Base-by-base conservation (phyloP, 1,140 invertebrate genomes). In the Eufriesea mexicana region DNA sequence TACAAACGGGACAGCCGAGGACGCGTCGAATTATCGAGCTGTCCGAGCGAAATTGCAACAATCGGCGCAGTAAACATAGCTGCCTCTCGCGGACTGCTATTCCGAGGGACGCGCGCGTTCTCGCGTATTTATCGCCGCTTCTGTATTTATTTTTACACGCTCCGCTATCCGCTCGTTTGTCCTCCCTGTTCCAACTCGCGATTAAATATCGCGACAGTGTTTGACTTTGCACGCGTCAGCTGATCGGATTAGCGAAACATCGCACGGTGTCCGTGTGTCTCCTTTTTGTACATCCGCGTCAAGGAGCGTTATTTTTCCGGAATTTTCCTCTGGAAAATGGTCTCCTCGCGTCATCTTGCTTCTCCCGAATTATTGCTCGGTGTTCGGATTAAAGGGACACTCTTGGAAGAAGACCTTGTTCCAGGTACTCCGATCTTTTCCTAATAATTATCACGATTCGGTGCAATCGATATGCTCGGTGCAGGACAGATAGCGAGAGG, bases 391-490 rank as follows among this genome's bases (percentile, higher is more conserved):
- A 10, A n/a, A n/a, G 23, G 55, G 18, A 70, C 61, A 84, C 66
- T 23, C n/a, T n/a, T n/a, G n/a, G n/a, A n/a, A n/a, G n/a, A n/a
- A n/a, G n/a, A n/a, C n/a, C n/a, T n/a, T n/a, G n/a, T n/a, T n/a
- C n/a, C n/a, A n/a, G n/a, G n/a, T n/a, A n/a, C n/a, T n/a, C n/a
- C n/a, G n/a, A n/a, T n/a, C n/a, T 45, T 20, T 20, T 67, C 75
- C 25, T 61, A 28, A 57, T 79, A 71, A 86, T 72, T 59, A 77
- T n/a, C 72, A 49, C 12, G 62, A 45, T 55, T 75, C 61, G 51
- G 23, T 25, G 6, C 71, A 45, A 20, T 55, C 23, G n/a, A 16
- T 10, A 45, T 47, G 59, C 54, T 54, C 23, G 79, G 10, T 18
- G 67, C 23, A 20, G 45, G 8, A 76, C 35, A 35, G 23, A 47